A percentile compares a stretch with the other conserved stretches of the same genome.
Evolutionary conservation across 2,113 vertebrate genomes (phyloP).

Genomic region (Macquaria ambigua): DNA sequence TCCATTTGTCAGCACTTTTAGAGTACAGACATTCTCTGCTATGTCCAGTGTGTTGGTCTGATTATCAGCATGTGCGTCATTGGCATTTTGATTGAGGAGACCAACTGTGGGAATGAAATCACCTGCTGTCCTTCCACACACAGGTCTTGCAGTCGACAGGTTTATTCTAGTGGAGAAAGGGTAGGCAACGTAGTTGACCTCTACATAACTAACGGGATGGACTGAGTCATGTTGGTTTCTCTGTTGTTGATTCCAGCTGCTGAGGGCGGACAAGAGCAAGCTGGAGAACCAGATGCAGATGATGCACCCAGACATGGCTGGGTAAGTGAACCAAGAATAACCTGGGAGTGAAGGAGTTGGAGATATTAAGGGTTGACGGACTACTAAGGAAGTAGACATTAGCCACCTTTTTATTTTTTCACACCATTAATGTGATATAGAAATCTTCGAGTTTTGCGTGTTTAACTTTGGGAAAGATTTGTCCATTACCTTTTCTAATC

Average conservation of each 20-base stretch:
- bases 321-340: constrained; percentile 79
- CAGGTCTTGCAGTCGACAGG: not conserved
- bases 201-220: not conserved
- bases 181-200: not conserved
- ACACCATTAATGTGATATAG: not conserved
- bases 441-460: not conserved
- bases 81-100: constrained; percentile 9
- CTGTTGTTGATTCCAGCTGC: constrained; percentile 71
- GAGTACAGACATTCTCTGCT: not conserved
- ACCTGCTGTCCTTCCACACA: constrained; percentile 31
- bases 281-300: constrained; percentile 87
- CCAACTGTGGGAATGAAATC: constrained; percentile 44
- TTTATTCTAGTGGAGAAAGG: not conserved
- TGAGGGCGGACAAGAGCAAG: constrained; percentile 88
- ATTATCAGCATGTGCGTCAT: not conserved
- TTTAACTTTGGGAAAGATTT: not conserved
- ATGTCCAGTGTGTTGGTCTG: not conserved
- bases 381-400: not conserved
- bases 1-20: not conserved
- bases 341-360: not conserved
- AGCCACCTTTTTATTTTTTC: not conserved
- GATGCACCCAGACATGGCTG: constrained; percentile 88
- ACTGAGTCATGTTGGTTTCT: constrained; percentile 31
- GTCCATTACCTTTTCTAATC: not conserved
- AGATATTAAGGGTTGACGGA: not conserved